Percentiles rank a stretch among this genome's conserved stretches.
Evolutionary conservation across 2,888 invertebrate genomes (phyloP).

Genomic region (Pachycephus smyrnensis): DNA sequence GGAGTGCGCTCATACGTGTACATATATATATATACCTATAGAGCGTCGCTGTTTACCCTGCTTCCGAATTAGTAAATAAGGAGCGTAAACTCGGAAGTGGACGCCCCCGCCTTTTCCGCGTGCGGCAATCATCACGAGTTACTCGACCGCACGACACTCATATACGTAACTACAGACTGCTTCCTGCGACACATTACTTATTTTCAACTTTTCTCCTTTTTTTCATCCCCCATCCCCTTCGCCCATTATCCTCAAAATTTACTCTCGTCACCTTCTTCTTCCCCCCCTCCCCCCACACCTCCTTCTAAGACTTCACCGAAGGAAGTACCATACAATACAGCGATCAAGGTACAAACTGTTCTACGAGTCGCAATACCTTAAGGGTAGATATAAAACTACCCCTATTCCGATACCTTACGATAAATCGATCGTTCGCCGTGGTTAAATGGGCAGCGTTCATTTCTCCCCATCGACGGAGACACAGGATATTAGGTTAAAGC

Average conservation of each 20-base stretch:
- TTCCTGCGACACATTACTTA: neutral
- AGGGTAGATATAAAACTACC: neutral
- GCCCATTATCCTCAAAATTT: neutral
- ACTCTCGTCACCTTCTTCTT: no score
- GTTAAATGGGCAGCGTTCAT: conserved; percentile 52
- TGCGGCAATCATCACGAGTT: neutral
- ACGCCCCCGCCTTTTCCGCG: conserved; percentile 3
- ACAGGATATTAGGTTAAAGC: conserved; percentile 42
- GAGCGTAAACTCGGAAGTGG: conserved; percentile 9
- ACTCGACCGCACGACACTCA: neutral
- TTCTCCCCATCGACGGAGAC: conserved; percentile 51
- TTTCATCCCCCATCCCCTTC: neutral
- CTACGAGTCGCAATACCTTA: neutral
- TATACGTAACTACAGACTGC: neutral
- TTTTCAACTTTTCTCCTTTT: neutral
- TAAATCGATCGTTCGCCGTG: conserved; percentile 1
- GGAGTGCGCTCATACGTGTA: neutral
- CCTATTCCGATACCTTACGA: neutral
- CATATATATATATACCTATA: conserved; percentile 18
- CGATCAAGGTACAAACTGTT: neutral
- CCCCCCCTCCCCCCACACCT: no score
- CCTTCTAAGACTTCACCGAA: no score
- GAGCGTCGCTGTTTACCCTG: conserved; percentile 52
- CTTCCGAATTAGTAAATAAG: conserved; percentile 57
- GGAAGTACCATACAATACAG: no score